Conservation (phyloP, 2,797 vertebrate genomes). For the Choloepus didactylus region DNA sequence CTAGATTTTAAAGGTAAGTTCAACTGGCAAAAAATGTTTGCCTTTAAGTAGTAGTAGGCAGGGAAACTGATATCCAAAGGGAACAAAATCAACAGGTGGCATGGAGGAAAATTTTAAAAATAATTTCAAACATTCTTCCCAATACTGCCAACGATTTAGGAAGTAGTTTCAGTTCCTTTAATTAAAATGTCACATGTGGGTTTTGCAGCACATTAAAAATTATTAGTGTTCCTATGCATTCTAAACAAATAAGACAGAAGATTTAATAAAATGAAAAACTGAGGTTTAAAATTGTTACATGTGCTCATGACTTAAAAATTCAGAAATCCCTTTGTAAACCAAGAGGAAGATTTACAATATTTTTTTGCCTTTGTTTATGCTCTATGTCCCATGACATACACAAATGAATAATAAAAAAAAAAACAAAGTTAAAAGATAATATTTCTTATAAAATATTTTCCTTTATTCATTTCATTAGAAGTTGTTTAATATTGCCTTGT, state of each 20-base stretch:
- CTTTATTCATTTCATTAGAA: not conserved
- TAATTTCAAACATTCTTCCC: slow-evolving; percentile 48
- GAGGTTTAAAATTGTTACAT: not conserved
- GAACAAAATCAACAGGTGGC: slow-evolving; percentile 64
- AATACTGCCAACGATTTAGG: slow-evolving; percentile 13
- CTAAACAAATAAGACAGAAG: slow-evolving; percentile 34
- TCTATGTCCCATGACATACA: not conserved
- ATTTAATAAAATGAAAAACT: slow-evolving; percentile 11
- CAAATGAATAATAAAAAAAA: not conserved
- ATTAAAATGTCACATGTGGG: slow-evolving; percentile 49
- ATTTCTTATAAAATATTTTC: not conserved
- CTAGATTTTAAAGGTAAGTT: not conserved
- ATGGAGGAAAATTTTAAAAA: slow-evolving; percentile 1
- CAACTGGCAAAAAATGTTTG: not conserved
- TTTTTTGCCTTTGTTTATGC: slow-evolving; percentile 17
- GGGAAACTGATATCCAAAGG: not conserved
- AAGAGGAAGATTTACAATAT: not conserved
- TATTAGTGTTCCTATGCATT: slow-evolving; percentile 55
- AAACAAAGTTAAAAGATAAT: not conserved
- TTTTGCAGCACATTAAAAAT: slow-evolving; percentile 30
- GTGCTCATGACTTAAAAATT: not conserved
- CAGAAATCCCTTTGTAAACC: not conserved
- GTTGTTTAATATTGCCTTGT: not conserved
- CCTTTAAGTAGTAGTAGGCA: not conserved
- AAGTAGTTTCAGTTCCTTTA: slow-evolving; percentile 64